Evolutionary conservation across 2,113 vertebrate genomes (phyloP), one percentile per base, ranked within the genome.

Genomic region (Mandrillus leucophaeus): DNA sequence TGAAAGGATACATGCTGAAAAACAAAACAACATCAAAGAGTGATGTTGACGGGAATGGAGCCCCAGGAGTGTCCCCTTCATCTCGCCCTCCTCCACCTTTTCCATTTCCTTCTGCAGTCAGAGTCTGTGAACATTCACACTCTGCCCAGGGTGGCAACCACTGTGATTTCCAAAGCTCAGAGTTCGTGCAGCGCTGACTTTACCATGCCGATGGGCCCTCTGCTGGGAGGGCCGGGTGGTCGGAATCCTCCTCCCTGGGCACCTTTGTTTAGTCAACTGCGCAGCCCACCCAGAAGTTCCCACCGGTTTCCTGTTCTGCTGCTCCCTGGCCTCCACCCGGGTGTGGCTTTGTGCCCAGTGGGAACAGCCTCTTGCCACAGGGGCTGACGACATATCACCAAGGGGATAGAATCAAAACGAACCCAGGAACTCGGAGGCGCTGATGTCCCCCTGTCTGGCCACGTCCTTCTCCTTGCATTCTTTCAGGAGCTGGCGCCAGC

Each of bases 401-500:
- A 6, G 1, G 17, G 17, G 25, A 2, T 14, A 4, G 83, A 43
- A 2, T 2, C 27, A 9, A 30, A 6, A 96, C 98, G 27, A 88
- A 99, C 99, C 99, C 94, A 98, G 95, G 97, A 99, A 99, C 20
- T 98, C 97, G 5, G 96, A 22, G 0, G 96, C 7, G 3, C 97
- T 4, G 88, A 99, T 98, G 93, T 98, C 97, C 73, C 99, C 99
- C 3, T 75, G 92, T 40, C 91, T 95, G 30, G 96, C 81, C 16
- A 16, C 11, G 88, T 99, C 99, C 50, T 92, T 97, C 73, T 98
- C 96, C 70, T 96, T 95, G 95, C 98, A 99, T 0, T 95, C 98
- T 70, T 94, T 98, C 90, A 99, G 97, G 35, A 99, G 97, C 25
- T 98, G 95, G 13, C 95, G 98, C 99, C 99, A 99, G 93, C 98